These are phyloP conservation scores for Palythoa heliodiscus DNA, from an alignment of 92 coral and sea anemone genomes.

Conservation along the genomic window DNA sequence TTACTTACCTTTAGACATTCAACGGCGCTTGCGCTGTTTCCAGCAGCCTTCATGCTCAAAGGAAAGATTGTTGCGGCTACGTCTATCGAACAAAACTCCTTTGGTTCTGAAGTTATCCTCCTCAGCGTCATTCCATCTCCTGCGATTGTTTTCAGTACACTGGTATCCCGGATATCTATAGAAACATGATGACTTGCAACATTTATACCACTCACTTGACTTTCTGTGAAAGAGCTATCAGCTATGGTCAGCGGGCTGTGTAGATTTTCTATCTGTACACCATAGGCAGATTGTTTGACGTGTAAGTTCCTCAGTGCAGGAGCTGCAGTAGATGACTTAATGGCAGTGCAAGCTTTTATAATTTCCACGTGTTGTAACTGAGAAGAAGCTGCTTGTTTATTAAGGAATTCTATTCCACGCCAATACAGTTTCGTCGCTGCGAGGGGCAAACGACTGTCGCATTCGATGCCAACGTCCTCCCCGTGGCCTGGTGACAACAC, in stretches of 20 bases:
- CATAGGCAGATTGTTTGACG: slow-evolving; percentile 28
- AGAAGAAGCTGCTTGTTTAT: slow-evolving; percentile 36
- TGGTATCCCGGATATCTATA: slow-evolving; percentile 38
- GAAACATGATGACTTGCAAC: slow-evolving; percentile 33
- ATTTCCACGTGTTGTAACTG: slow-evolving; percentile 56
- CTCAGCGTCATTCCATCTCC: slow-evolving; percentile 50
- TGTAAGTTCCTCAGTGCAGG: slow-evolving; percentile 54
- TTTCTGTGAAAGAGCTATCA: slow-evolving; percentile 44
- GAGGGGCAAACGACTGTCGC: slow-evolving; percentile 44
- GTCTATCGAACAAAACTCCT: slow-evolving; percentile 36
- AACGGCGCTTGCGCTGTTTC: slow-evolving; percentile 12
- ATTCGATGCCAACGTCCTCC: slow-evolving; percentile 64
- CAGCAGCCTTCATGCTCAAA: slow-evolving; percentile 25
- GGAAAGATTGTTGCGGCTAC: slow-evolving; percentile 38
- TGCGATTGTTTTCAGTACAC: slow-evolving; percentile 46
- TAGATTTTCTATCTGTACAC: not conserved
- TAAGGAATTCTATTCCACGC: slow-evolving; percentile 61
- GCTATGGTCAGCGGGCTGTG: slow-evolving; percentile 51
- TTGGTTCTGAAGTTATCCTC: slow-evolving; percentile 14
- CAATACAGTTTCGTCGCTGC: slow-evolving; percentile 40
- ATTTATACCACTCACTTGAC: slow-evolving; percentile 51
- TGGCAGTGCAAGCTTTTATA: slow-evolving; percentile 52
- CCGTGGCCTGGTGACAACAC: slow-evolving; percentile 27
- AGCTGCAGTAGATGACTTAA: slow-evolving; percentile 38
- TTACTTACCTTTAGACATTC: slow-evolving; percentile 51